Base-by-base conservation (phyloP, 2,888 invertebrate species). In the Noctua janthina region DNA sequence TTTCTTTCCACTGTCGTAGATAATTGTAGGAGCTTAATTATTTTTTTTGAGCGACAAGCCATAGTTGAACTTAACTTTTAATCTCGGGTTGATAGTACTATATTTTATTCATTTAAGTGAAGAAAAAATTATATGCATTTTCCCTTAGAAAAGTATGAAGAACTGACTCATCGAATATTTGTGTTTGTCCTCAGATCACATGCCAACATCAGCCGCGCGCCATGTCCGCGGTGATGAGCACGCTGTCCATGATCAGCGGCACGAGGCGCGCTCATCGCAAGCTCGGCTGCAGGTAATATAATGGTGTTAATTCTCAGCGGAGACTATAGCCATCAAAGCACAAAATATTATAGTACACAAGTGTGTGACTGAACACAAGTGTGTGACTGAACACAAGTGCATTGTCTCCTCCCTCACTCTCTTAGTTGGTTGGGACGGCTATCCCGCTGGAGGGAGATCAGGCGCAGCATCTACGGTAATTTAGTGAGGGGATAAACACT, bases 221-320 rank as follows among this genome's bases (percentile, higher is more conserved):
- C 91, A 97, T 97, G 96, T 96, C 96, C 85, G 96, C 96, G 91
- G 96, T 97, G 93, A 96, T 97, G 96, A 96, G 96, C 94, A 97
- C 96, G 85, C 95, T 97, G 91, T 96, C 96, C 84, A 96, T 97
- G 94, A 96, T 97, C 94, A 97, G 96, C 94, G 96, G 96, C 87
- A 96, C 96, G 39, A 93, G 96, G 85, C 95, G 96, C 88, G 95
- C 94, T 84, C 96, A 97, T 90, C 95, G 96, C 87, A 97, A 96
- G 89, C 95, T 96, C 13, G 91, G 94, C 78, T 88, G 91, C 90
- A 96, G 96, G 96, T 96, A 88, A 76, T 35, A 51, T 13, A 0
- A 23, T 49, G 13, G 20, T 1, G 7, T n/a, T 8, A n/a, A 46
- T 3, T 46, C 43, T 67, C n/a, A 17, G 46, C 13, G 1, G 43